Evolutionary conservation across 2,888 invertebrate species (phyloP), one percentile per base, ranked within the genome.

Genomic region (Ptilodon capucinus): DNA sequence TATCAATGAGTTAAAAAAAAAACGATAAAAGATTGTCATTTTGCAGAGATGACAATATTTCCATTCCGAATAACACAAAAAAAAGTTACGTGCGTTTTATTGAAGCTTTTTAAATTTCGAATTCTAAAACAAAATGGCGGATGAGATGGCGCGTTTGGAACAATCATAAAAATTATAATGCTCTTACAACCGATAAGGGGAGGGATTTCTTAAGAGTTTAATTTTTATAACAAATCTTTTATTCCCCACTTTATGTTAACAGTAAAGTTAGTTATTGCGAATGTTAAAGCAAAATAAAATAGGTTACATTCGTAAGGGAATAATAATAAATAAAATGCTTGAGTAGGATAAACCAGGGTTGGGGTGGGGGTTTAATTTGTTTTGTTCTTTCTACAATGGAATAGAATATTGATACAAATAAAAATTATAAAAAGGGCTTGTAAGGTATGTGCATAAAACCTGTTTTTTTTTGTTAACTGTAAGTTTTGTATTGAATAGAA

Each of bases 211-310:
- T 83, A 81, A 84, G 85, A 84, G 81, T 86, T 86, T 86, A 88
- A 87, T 87, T 89, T 87, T 87, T 84, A 86, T 70, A 82, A 77
- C 81, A 82, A 84, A 84, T 84, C 84, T 86, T 86, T 86, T 86
- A 86, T 83, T 83, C 47, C 68, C 70, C 52, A 57, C 63, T 85
- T 87, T 86, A 85, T 84, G 82, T 73, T 66, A 72, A 76, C 78
- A 78, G 79, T 86, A 81, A 84, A 86, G 75, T 25, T 65, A 74
- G 80, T 73, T 77, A 79, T 71, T 61, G 79, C 64, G 64, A 81
- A 85, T 82, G 80, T 83, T 82, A 83, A 70, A 66, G 67, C 60
- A 66, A 65, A 81, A 82, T 86, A 81, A 86, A 86, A 83, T 79
- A 69, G 70, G 75, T 73, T 71, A 75, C 75, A 78, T 81, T 81